A percentile compares a stretch with the other conserved stretches of the same genome.
Evolutionary conservation across 2,113 vertebrate genomes (phyloP).

Genomic region (Psammodynastes pulverulentus): DNA sequence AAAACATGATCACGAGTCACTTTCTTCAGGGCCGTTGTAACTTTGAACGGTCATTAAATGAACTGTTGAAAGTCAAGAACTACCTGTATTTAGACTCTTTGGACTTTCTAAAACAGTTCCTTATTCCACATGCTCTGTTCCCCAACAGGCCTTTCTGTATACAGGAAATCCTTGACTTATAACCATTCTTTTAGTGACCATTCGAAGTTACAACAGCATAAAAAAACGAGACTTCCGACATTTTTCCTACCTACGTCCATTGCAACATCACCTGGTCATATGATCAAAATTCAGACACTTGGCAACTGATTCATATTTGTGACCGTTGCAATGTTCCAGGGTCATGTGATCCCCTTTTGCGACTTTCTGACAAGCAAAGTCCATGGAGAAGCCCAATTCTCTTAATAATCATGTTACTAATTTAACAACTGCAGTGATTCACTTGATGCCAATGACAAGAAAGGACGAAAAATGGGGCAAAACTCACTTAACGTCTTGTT

Average conservation of each 20-base stretch:
- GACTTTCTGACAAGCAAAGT: neutral
- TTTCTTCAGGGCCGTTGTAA: neutral
- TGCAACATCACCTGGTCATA: neutral
- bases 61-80: neutral
- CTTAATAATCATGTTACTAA: neutral
- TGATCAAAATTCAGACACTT: neutral
- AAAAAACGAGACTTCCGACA: neutral
- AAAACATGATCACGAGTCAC: neutral
- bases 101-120: neutral
- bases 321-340: neutral
- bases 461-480: neutral
- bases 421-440: neutral
- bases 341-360: neutral
- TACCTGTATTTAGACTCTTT: neutral
- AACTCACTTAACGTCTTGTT: neutral
- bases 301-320: neutral
- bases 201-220: neutral
- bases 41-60: neutral
- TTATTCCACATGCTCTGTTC: neutral
- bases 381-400: neutral
- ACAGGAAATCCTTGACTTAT: neutral
- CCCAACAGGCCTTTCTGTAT: neutral
- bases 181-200: neutral
- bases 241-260: neutral
- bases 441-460: neutral